Base-by-base conservation (phyloP, 2,797 vertebrate genomes). In the Hoplostethus mediterraneus region DNA sequence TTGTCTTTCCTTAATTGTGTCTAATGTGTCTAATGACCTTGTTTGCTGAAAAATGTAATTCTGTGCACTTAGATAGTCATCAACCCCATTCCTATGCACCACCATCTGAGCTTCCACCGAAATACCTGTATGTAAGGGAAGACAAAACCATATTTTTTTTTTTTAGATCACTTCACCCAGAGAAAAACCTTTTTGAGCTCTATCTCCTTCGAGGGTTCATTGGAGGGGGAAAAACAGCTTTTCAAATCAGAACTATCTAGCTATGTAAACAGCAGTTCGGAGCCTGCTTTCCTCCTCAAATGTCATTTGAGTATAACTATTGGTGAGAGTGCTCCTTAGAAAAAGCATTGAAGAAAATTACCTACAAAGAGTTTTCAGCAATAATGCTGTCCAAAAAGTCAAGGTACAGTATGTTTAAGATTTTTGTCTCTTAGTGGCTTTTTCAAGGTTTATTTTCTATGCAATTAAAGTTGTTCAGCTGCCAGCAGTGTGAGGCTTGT, bases 171-270 rank as follows among this genome's bases (percentile, higher is more conserved):
- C 44, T 74, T 74, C 30, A 51, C 33, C 40, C 33, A 25, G 21
- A 76, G 76, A 81, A 80, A 45, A 84, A 80, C 63, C 52, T 69
- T 66, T 57, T 49, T 17, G 5, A 69, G 45, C 30, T 28, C 13
- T 10, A 3, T 70, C 65, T 79, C 62, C 66, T 59, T 42, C 16
- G 8, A 66, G 54, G 63, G 40, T 61, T 58, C 11, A 25, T 70
- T 44, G 48, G 55, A 81, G n/a, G 10, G 70, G 54, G 82, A 73
- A 0, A 59, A 84, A 73, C 0, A 56, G 21, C 21, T 21, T 21
- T 71, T 67, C 73, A 67, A 71, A 69, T 57, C 56, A 33, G 38
- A 76, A 60, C 64, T 42, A 62, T 68, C 48, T 30, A 13, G 10
- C 10, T 38, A 33, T 12, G 48, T 33, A 59, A 67, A 60, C 25